Conservation (phyloP, 35 echinoderm and acorn worm species). For the Ophiothrix spiculata region DNA sequence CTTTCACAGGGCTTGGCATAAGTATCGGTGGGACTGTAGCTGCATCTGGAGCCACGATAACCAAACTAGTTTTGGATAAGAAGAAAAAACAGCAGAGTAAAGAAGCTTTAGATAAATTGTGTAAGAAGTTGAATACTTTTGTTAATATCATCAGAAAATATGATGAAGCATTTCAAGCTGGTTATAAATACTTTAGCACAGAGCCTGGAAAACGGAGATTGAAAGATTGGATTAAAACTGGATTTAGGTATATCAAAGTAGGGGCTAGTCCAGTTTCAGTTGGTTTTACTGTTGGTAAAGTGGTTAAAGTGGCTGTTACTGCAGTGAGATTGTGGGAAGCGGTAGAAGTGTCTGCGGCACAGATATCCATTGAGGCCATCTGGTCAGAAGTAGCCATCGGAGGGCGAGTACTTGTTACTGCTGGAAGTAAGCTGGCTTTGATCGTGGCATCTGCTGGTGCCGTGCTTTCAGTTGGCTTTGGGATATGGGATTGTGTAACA, state of each 20-base stretch:
- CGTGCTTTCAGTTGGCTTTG: background rate
- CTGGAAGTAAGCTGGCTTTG: background rate
- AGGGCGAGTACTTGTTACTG: background rate
- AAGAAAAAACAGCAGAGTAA: background rate
- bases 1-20: background rate
- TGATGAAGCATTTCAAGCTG: background rate
- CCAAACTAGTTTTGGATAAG: background rate
- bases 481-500: background rate
- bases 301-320: background rate
- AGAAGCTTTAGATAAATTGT: background rate
- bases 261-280: background rate
- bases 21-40: background rate
- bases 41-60: background rate
- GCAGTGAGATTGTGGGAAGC: background rate
- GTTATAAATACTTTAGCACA: background rate
- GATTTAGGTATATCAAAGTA: background rate
- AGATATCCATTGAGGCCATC: background rate
- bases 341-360: background rate
- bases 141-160: background rate
- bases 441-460: background rate
- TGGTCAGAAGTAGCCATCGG: background rate
- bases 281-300: background rate
- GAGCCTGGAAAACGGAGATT: background rate
- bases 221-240: background rate
- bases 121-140: background rate